Evolutionary conservation across 92 coral and sea anemone genomes (phyloP), one percentile per base, ranked within the genome.

Genomic region (Phenganax subtilis): DNA sequence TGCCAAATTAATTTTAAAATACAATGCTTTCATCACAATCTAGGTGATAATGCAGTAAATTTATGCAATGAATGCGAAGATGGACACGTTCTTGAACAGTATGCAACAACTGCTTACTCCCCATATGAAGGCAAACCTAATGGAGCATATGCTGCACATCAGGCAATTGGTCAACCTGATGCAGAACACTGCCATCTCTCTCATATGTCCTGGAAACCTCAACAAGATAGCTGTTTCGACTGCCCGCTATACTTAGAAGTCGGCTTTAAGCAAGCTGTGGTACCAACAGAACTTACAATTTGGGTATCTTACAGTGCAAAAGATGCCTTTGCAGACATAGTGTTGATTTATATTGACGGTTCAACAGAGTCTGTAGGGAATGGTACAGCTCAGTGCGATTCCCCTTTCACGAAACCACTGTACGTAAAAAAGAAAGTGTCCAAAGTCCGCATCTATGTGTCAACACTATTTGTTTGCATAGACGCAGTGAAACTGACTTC

Each of bases 381-480:
- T 52, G 97, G 92, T 62, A 92, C 98, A 31, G 98, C 96, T 76
- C 98, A 94, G 80, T 94, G 98, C 65, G 98, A 92, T 71, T 76
- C 88, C 15, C 98, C 97, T 47, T 91, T 89, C 82, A 94, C 97
- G 57, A 88, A 88, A 74, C 86, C 92, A 17, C 72, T 94, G 12
- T 87, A 84, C 80, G 90, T 89, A 15, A 75, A 80, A 51, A 91
- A 87, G 84, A 92, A 84, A 74, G 97, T 92, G 12, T 63, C 91
- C 11, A 88, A 85, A 61, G 86, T 92, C 37, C 91, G 94, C 27
- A 86, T 94, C 55, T 77, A 89, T 75, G 88, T 91, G 56, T 69
- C 88, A 17, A 70, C 70, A 3, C 81, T 82, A 3, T 66, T 52
- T 10, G 91, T 93, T 14, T 87, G 88, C 56, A 92, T 94, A 52